These are phyloP conservation scores for Torymus aiolomorphi DNA, from an alignment of 2,888 invertebrate species.

Conservation along the genomic window DNA sequence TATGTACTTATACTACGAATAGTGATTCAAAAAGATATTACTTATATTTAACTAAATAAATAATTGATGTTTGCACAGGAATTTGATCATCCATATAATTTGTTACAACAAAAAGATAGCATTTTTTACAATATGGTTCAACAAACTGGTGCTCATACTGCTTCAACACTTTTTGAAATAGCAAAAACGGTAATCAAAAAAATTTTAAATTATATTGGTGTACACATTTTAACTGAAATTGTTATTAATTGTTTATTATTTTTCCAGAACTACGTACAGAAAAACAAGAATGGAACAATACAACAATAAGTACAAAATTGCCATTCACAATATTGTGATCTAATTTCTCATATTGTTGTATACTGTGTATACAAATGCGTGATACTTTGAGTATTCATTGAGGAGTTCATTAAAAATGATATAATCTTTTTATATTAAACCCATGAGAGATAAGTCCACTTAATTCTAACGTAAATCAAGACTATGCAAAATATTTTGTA, in stretches of 20 bases:
- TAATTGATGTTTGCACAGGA: slow-evolving; percentile 75
- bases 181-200: slow-evolving; percentile 67
- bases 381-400: neutral
- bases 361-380: slow-evolving; percentile 33
- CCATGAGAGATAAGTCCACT: neutral
- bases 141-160: slow-evolving; percentile 79
- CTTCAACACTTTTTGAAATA: slow-evolving; percentile 70
- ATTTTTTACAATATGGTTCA: slow-evolving; percentile 82
- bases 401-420: neutral
- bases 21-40: no score
- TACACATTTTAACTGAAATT: no score
- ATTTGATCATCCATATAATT: slow-evolving; percentile 84
- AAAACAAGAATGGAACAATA: no score
- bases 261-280: no score
- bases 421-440: neutral
- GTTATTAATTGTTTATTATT: no score
- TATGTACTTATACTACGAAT: no score
- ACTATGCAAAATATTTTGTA: slow-evolving; percentile 11
- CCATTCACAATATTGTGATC: slow-evolving; percentile 4
- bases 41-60: no score
- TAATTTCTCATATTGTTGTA: slow-evolving; percentile 23
- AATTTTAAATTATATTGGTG: no score
- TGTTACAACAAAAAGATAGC: slow-evolving; percentile 79
- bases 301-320: no score
- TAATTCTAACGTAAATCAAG: neutral